Evolutionary conservation across 2,113 vertebrate genomes (phyloP).

Genomic region (Ivindomyrus marchei): DNA sequence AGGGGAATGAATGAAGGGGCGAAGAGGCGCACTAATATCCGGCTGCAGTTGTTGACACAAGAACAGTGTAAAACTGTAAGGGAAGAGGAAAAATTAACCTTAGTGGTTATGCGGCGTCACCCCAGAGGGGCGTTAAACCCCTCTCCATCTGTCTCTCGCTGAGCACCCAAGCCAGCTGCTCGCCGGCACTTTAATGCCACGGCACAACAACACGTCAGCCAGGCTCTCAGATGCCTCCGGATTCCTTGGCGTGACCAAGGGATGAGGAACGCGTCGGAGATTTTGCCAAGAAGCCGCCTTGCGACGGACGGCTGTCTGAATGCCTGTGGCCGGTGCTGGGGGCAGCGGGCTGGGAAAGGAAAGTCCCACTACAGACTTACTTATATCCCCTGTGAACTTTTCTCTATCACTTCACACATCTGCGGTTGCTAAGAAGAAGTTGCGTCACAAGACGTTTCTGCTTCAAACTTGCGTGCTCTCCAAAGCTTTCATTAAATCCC

Average conservation of each 20-base stretch:
- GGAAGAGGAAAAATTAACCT: not conserved
- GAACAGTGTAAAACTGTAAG: not conserved
- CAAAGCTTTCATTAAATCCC: not conserved
- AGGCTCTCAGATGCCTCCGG: not conserved
- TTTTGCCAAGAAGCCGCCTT: not conserved
- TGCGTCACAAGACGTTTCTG: not conserved
- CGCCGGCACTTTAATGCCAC: not conserved
- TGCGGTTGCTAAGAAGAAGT: not conserved
- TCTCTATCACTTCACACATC: not conserved
- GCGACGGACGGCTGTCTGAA: not conserved
- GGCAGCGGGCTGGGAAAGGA: not conserved
- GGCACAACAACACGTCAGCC: not conserved
- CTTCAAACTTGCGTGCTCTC: not conserved
- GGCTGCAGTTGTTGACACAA: not conserved
- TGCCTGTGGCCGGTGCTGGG: constrained; percentile 2
- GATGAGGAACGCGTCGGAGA: not conserved
- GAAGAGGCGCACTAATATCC: not conserved
- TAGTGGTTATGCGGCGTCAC: not conserved
- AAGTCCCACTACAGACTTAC: not conserved
- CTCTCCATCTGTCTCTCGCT: not conserved
- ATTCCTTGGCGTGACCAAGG: constrained; percentile 7
- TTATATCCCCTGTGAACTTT: not conserved
- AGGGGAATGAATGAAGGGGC: not conserved
- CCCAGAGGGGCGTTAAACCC: not conserved
- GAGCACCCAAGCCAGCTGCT: not conserved